Evolutionary conservation across 2,888 invertebrate genomes (phyloP).

Genomic region (Stenotaenia linearis): DNA sequence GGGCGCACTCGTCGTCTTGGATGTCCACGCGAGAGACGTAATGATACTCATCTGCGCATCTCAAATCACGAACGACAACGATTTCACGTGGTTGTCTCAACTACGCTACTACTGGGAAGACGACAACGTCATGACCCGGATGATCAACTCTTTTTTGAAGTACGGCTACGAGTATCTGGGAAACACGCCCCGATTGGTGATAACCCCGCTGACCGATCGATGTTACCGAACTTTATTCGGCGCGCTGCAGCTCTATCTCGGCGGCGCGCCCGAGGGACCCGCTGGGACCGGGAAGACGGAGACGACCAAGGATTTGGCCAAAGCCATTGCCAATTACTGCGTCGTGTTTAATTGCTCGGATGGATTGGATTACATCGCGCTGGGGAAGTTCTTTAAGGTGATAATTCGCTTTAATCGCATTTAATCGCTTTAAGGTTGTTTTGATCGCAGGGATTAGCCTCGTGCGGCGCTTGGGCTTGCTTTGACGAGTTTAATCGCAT

Average conservation of each 20-base stretch:
- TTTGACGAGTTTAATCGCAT: slow-evolving; percentile 80
- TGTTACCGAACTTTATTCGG: slow-evolving; percentile 52
- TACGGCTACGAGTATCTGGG: slow-evolving; percentile 52
- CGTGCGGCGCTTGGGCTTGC: slow-evolving; percentile 74
- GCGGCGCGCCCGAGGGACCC: slow-evolving; percentile 52
- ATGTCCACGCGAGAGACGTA: slow-evolving; percentile 56
- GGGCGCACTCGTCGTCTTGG: slow-evolving; percentile 77
- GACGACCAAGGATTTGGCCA: slow-evolving; percentile 49
- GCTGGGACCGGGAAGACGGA: slow-evolving; percentile 50
- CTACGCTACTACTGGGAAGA: slow-evolving; percentile 52
- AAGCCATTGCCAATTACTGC: slow-evolving; percentile 52
- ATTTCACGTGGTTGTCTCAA: slow-evolving; percentile 51
- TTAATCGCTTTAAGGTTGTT: neutral
- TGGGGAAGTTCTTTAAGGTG: slow-evolving; percentile 53
- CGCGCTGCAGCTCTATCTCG: slow-evolving; percentile 50
- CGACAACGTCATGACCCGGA: slow-evolving; percentile 48
- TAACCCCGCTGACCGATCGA: slow-evolving; percentile 51
- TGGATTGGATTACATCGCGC: slow-evolving; percentile 50
- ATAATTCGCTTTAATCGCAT: neutral
- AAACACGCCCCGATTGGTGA: slow-evolving; percentile 50
- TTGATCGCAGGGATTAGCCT: slow-evolving; percentile 45
- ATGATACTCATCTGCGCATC: slow-evolving; percentile 43
- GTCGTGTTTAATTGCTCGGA: slow-evolving; percentile 54
- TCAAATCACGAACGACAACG: slow-evolving; percentile 45
- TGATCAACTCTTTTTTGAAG: slow-evolving; percentile 50